These are phyloP conservation scores for Argya squamiceps DNA, from an alignment of 2,797 vertebrate genomes.

Conservation along the genomic window DNA sequence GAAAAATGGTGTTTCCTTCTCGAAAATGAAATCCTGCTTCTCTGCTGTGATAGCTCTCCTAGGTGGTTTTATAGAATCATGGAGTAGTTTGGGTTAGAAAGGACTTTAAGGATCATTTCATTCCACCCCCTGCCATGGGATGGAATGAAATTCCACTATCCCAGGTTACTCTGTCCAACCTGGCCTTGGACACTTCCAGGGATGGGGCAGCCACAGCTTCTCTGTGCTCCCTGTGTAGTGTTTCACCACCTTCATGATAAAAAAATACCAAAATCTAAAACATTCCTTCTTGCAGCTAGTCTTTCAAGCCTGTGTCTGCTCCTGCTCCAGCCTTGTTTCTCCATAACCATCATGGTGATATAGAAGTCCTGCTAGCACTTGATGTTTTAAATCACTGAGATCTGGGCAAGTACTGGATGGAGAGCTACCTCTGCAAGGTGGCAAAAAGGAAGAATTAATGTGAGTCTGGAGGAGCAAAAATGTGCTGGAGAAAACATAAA, in stretches of 20 bases:
- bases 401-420: neutral
- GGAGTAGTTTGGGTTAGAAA: neutral
- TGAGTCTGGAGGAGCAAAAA: neutral
- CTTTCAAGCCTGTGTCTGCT: neutral
- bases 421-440: neutral
- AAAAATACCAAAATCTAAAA: neutral
- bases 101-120: neutral
- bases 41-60: neutral
- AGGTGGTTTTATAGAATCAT: neutral
- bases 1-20: neutral
- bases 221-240: neutral
- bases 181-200: neutral
- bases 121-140: fast-evolving
- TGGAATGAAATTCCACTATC: too few relatives aligned
- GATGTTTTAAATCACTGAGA: neutral
- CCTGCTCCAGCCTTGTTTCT: neutral
- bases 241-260: fast-evolving
- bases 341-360: neutral
- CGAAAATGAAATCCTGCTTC: fast-evolving
- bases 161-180: fast-evolving
- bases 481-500: neutral
- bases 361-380: neutral
- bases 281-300: neutral
- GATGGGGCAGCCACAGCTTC: neutral
- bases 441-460: neutral